These are phyloP conservation scores for Chrysaora quinquecirrha DNA, from an alignment of 30 jellyfish, hydroid and myxozoan species.

Conservation along the genomic window DNA sequence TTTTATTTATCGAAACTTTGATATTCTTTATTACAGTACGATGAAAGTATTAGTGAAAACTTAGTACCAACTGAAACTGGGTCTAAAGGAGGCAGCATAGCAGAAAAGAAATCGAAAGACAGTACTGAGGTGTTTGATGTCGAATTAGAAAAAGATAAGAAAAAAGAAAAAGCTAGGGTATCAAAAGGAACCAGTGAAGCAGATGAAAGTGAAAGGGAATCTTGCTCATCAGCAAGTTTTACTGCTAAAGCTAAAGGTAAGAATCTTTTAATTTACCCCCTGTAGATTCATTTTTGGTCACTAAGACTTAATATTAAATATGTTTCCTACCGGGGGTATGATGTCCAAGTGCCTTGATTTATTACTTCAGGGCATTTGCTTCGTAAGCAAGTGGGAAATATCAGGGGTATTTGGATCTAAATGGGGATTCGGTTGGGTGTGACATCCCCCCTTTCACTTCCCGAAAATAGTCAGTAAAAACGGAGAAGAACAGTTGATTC, in stretches of 20 bases:
- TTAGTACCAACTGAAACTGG: not conserved
- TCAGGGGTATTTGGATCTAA: too few relatives aligned
- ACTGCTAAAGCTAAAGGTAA: slow-evolving; percentile 17
- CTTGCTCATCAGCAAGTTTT: slow-evolving; percentile 40
- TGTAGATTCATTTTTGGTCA: too few relatives aligned
- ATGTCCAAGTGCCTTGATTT: too few relatives aligned
- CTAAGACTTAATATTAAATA: too few relatives aligned
- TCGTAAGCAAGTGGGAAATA: too few relatives aligned
- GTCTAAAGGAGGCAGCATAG: slow-evolving; percentile 10
- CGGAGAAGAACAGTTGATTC: too few relatives aligned
- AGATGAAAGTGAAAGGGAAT: slow-evolving; percentile 61
- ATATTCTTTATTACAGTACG: slow-evolving; percentile 23
- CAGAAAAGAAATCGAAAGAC: slow-evolving; percentile 39
- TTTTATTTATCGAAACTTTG: too few relatives aligned
- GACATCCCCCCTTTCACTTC: too few relatives aligned
- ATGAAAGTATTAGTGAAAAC: slow-evolving; percentile 40
- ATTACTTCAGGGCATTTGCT: too few relatives aligned
- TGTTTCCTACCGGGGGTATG: too few relatives aligned
- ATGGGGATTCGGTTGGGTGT: too few relatives aligned
- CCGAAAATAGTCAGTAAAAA: too few relatives aligned
- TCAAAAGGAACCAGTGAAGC: slow-evolving; percentile 52
- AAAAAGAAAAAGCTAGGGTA: not conserved
- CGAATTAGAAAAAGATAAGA: slow-evolving; percentile 5
- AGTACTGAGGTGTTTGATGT: slow-evolving; percentile 26
- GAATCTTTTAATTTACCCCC: not conserved